These are phyloP conservation scores for Ophion obscuratus DNA, from an alignment of 2,888 invertebrate genomes.

Conservation along the genomic window DNA sequence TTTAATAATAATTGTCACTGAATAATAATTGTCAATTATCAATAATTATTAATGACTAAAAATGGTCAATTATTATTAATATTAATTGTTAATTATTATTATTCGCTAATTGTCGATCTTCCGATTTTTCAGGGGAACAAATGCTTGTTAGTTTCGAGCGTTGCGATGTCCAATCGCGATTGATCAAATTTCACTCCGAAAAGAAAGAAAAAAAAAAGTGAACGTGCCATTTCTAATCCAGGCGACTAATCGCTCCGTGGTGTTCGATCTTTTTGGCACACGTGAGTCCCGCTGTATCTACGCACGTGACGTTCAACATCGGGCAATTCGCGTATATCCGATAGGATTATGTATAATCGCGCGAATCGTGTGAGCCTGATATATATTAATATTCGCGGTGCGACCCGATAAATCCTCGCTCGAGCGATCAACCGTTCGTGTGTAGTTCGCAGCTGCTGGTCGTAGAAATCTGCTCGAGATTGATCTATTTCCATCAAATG, in stretches of 20 bases:
- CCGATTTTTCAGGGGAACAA: background rate
- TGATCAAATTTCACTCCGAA: conserved; percentile 16
- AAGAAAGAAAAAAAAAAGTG: conserved; percentile 17
- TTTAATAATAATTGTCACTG: too few species aligned
- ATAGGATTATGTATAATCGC: conserved; percentile 29
- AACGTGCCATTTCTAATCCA: conserved; percentile 31
- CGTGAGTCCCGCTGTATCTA: conserved; percentile 36
- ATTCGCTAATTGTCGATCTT: background rate
- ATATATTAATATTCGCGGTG: conserved; percentile 45
- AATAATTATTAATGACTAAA: too few species aligned
- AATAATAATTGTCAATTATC: background rate
- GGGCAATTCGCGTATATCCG: background rate
- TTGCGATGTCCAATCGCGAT: background rate
- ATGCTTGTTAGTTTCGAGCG: background rate
- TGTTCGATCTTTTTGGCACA: conserved; percentile 39
- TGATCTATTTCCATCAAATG: conserved; percentile 45
- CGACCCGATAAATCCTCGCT: background rate
- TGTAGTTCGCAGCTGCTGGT: background rate
- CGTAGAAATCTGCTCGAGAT: conserved; percentile 3
- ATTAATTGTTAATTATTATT: too few species aligned
- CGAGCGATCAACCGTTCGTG: background rate
- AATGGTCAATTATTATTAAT: too few species aligned
- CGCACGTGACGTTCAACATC: conserved; percentile 14
- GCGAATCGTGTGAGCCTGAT: conserved; percentile 23
- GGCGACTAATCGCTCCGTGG: conserved; percentile 9